Conservation (phyloP, 2,797 vertebrate species). For the Ptychadena robeensis region DNA sequence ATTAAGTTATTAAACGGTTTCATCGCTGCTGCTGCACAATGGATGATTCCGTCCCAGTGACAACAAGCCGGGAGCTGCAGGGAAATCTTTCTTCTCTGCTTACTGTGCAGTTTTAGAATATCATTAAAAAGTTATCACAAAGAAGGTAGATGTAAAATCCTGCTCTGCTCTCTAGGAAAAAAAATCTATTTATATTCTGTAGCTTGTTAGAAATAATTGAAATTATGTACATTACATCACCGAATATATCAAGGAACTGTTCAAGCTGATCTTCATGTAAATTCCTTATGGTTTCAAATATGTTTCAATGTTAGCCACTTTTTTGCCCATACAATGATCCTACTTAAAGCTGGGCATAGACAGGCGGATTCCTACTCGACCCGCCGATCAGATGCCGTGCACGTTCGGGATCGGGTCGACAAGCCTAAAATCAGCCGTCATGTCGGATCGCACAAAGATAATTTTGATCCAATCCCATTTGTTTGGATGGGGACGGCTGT, state of each 20-base stretch:
- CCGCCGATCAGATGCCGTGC: no score
- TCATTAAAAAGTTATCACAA: conserved; percentile 35
- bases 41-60: neutral
- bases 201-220: neutral
- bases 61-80: conserved; percentile 12
- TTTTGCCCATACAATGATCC: no score
- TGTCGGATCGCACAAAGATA: no score
- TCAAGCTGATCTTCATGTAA: neutral
- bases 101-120: conserved; percentile 5
- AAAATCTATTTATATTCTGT: conserved; percentile 14
- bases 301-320: no score
- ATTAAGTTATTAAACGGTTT: neutral
- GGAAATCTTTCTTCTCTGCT: conserved; percentile 12
- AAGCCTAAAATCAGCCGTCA: no score
- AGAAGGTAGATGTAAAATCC: conserved; percentile 1
- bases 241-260: neutral
- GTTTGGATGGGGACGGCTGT: no score
- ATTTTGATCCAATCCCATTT: no score
- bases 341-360: no score
- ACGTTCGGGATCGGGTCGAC: no score
- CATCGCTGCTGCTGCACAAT: neutral
- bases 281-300: no score
- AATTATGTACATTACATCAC: neutral
- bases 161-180: neutral
- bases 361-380: no score